A percentile compares a stretch with the other conserved stretches of the same genome.
Evolutionary conservation across 92 coral and sea anemone species (phyloP).

Genomic region (Zoanthus sociatus): DNA sequence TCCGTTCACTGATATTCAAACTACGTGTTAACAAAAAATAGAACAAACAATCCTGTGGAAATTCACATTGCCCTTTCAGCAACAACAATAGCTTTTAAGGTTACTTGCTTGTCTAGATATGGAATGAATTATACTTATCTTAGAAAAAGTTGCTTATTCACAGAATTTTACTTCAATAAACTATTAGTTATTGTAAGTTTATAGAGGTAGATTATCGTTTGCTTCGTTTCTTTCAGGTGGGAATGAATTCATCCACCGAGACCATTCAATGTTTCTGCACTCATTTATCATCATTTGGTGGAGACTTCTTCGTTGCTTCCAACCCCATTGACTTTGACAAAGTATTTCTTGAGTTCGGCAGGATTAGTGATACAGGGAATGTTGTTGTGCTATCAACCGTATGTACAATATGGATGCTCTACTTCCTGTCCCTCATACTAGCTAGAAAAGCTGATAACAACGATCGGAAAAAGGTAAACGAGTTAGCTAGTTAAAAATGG

Average conservation of each 20-base stretch:
- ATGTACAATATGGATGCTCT: conserved; percentile 72
- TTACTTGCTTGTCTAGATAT: too few species aligned
- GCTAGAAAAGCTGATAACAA: conserved; percentile 78
- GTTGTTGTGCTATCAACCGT: conserved; percentile 80
- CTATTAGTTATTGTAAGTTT: too few species aligned
- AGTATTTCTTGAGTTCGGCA: conserved; percentile 65
- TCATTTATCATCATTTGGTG: conserved; percentile 84
- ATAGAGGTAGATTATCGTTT: not conserved
- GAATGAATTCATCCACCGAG: conserved; percentile 52
- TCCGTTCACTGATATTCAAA: too few species aligned
- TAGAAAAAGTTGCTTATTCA: too few species aligned
- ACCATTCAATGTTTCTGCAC: conserved; percentile 72
- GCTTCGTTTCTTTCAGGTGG: conserved; percentile 51
- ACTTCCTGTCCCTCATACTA: conserved; percentile 68
- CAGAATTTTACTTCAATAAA: too few species aligned
- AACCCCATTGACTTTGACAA: conserved; percentile 69
- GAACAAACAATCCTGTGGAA: too few species aligned
- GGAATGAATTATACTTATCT: too few species aligned
- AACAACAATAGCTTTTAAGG: too few species aligned
- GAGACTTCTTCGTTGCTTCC: conserved; percentile 82
- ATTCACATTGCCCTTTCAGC: too few species aligned
- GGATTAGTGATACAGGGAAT: conserved; percentile 68
- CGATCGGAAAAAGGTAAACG: conserved; percentile 78
- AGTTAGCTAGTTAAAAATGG: not conserved
- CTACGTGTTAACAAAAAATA: too few species aligned